Evolutionary conservation across 1,140 invertebrate genomes (phyloP).

Genomic region (Aplysia californica): DNA sequence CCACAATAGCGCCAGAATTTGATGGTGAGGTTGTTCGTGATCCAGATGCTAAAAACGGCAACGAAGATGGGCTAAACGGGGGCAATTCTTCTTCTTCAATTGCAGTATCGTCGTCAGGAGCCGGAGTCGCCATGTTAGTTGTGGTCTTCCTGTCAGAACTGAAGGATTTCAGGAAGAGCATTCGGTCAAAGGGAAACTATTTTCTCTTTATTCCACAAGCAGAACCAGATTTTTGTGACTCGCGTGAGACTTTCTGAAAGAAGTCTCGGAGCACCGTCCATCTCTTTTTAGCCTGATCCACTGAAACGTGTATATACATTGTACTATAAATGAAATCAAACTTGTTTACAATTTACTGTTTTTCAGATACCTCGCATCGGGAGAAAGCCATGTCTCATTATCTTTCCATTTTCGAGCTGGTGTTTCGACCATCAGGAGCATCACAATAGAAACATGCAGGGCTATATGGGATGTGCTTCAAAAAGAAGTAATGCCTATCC

Average conservation of each 20-base stretch:
- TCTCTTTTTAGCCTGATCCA: not conserved
- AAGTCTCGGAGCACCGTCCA: not conserved
- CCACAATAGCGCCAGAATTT: not conserved
- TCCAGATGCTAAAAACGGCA: not conserved
- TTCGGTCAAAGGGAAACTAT: not conserved
- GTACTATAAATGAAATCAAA: not conserved
- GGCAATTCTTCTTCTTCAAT: not conserved
- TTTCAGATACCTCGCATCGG: not conserved
- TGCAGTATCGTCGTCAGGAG: not conserved
- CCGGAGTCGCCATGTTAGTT: not conserved
- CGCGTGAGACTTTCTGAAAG: not conserved
- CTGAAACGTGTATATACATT: too few species aligned
- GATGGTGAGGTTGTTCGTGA: not conserved
- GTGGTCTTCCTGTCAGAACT: not conserved
- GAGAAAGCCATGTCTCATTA: not conserved
- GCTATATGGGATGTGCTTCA: not conserved
- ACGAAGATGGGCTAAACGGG: not conserved
- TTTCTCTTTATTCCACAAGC: not conserved
- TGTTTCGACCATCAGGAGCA: not conserved
- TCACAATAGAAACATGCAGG: not conserved
- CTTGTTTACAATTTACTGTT: not conserved
- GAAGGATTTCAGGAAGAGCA: not conserved
- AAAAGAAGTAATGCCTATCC: not conserved
- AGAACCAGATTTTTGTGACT: not conserved
- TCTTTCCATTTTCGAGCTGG: not conserved